phyloP scores from a whole-genome alignment of 1,140 invertebrate genomes.

The Medauroidea extradentata region DNA sequence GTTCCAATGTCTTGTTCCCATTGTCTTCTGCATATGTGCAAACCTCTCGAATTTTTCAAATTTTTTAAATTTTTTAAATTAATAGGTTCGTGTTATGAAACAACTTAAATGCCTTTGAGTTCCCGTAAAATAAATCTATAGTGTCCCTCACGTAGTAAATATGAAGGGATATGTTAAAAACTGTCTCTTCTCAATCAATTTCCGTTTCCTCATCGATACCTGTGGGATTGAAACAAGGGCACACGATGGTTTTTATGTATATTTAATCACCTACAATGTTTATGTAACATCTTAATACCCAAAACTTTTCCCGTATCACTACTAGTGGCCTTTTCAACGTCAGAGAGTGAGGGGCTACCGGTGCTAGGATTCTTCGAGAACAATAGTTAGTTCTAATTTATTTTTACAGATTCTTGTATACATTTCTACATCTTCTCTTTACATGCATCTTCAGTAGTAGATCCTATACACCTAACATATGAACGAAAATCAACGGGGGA shows the following conservation, averaged over 20 bases:
- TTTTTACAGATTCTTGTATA: not conserved
- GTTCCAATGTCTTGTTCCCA: conserved; percentile 4
- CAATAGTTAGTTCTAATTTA: conserved; percentile 6
- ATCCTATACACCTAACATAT: too few relatives aligned
- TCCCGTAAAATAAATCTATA: conserved; percentile 18
- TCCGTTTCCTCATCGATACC: conserved; percentile 17
- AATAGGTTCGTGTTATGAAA: conserved; percentile 13
- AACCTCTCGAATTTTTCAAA: conserved; percentile 21
- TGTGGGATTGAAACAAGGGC: conserved; percentile 14
- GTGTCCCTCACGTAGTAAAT: conserved; percentile 17
- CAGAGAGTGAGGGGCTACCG: conserved; percentile 13
- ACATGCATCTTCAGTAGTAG: too few relatives aligned
- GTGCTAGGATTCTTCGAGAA: conserved; percentile 21
- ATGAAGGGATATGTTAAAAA: conserved; percentile 17
- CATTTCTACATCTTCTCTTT: not conserved
- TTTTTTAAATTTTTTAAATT: conserved; percentile 15
- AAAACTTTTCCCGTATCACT: conserved; percentile 16
- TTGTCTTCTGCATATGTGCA: conserved; percentile 21
- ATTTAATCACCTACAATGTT: conserved; percentile 10
- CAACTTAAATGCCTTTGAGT: conserved; percentile 17
- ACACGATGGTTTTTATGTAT: conserved; percentile 6
- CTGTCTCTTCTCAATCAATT: conserved; percentile 8
- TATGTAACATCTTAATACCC: conserved; percentile 16
- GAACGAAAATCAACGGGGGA: too few relatives aligned
- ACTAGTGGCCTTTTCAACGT: conserved; percentile 15